Evolutionary conservation across 2,888 invertebrate species (phyloP), one percentile per base, ranked within the genome.

Genomic region (Oscheius onirici): DNA sequence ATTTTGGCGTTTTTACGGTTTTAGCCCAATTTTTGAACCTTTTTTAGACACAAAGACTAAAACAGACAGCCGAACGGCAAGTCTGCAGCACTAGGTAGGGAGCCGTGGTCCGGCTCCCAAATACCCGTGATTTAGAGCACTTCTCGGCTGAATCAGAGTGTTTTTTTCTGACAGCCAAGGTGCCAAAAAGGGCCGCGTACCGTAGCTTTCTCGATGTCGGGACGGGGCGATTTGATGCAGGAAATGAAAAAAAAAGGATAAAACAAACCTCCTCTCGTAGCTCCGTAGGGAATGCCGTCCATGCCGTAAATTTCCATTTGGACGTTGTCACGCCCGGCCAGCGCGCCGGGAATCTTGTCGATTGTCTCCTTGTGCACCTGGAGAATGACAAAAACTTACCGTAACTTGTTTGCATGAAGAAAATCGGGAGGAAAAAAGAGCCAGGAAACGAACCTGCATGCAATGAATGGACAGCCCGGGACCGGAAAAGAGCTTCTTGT

Each of bases 301-400:
- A 99, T 99, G 82, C 99, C 99, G 91, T 99, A 99, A 88, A 99
- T 97, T 91, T 99, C 99, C 89, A 99, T 94, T 90, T 97, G 97
- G 88, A 96, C 95, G 90, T 96, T 96, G 88, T 95, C 95, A 88
- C 97, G 92, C 90, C 95, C 95, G 86, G 97, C 96, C 88, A 97
- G 90, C 77, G 97, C 95, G 91, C 97, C 97, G 83, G 99, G 99
- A 88, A 99, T 97, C 91, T 97, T 97, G 90, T 99, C 97, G 89
- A 99, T 95, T 72, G 96, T 95, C 90, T 99, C 99, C 90, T 99
- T 99, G 90, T 99, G 99, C 74, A 99, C 97, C 93, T 94, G 88
- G 20, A 49, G 44, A 46, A 63, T 26, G 17, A 17, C 15, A 41
- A 43, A 11, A 58, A 58, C 58, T 58, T 41, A 58, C 58, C 58